phyloP scores from a whole-genome alignment of 2,113 vertebrate genomes.

The Copsychus sechellarum region DNA sequence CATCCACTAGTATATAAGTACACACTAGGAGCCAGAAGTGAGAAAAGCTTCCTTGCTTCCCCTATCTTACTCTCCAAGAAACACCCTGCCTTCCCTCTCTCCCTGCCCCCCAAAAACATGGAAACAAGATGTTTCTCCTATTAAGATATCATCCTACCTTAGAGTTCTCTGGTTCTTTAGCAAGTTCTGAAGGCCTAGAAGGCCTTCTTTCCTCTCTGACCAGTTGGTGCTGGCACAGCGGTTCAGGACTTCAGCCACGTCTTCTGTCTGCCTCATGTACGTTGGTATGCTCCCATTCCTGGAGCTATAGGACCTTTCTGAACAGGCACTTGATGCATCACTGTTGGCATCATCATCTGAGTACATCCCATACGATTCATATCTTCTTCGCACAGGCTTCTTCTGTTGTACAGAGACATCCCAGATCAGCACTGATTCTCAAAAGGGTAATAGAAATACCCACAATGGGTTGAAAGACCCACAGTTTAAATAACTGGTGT shows the following conservation, averaged over 20 bases:
- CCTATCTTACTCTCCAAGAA: not conserved
- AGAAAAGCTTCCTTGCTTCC: not conserved
- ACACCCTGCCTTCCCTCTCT: not conserved
- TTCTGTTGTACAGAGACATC: conserved; percentile 76
- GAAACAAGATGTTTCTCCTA: not conserved
- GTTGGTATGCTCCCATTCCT: conserved; percentile 94
- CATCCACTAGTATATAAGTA: not conserved
- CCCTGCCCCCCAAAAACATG: not conserved
- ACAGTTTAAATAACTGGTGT: accelerated
- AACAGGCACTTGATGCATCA: conserved; percentile 94
- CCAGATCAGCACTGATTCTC: not conserved
- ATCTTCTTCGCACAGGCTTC: conserved; percentile 91
- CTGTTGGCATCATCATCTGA: conserved; percentile 97
- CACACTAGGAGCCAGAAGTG: not conserved
- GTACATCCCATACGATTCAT: conserved; percentile 92
- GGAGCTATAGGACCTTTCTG: conserved; percentile 93
- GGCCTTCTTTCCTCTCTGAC: conserved; percentile 96
- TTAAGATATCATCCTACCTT: conserved; percentile 71
- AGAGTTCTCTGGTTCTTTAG: conserved; percentile 94
- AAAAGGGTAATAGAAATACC: accelerated
- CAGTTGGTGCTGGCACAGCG: conserved; percentile 96
- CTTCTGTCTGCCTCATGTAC: conserved; percentile 95
- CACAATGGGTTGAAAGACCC: accelerated
- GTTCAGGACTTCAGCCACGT: conserved; percentile 95
- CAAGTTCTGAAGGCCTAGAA: conserved; percentile 90